phyloP scores from a whole-genome alignment of 2,888 invertebrate genomes.

The Linnaemya vulpina region DNA sequence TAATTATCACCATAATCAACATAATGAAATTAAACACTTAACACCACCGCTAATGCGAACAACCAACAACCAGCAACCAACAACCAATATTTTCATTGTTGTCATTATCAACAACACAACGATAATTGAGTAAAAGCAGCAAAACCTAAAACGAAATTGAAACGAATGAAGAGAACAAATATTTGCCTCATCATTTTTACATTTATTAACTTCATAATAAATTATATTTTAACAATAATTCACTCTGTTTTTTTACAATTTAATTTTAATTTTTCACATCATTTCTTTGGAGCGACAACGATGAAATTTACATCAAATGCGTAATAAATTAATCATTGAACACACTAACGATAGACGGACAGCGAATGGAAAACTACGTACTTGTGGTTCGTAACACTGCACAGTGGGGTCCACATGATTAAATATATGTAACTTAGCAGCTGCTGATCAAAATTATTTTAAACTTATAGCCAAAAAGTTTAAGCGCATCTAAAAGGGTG shows the following conservation, averaged over 20 bases:
- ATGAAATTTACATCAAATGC: slow-evolving; percentile 44
- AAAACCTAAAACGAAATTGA: slow-evolving; percentile 1
- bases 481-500: too few relatives aligned
- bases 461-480: neutral
- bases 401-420: neutral
- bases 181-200: slow-evolving; percentile 39
- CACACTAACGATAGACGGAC: neutral
- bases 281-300: slow-evolving; percentile 18
- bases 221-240: slow-evolving; percentile 33
- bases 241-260: slow-evolving; percentile 46
- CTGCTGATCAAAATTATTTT: neutral
- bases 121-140: neutral
- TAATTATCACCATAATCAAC: slow-evolving; percentile 10
- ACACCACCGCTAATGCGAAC: slow-evolving; percentile 1
- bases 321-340: slow-evolving; percentile 42
- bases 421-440: neutral
- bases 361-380: neutral
- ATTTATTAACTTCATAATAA: slow-evolving; percentile 50
- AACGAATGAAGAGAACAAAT: neutral
- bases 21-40: slow-evolving; percentile 8
- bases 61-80: neutral
- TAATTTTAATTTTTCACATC: slow-evolving; percentile 56
- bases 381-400: neutral
- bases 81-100: neutral
- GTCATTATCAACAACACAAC: neutral